Conservation (phyloP, 2,113 vertebrate genomes). For the Silurus glanis region DNA sequence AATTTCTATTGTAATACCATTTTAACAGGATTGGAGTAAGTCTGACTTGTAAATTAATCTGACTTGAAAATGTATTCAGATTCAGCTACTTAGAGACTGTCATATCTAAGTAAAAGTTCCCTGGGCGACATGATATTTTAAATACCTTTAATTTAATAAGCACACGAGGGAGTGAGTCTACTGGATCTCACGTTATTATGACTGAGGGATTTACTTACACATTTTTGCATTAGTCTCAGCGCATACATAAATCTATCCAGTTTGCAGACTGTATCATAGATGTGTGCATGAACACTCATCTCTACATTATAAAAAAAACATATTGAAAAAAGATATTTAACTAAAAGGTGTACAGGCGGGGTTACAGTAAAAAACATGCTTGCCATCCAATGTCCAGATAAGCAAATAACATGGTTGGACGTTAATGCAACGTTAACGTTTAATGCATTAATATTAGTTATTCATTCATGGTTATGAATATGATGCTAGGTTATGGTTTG, state of each 20-base stretch:
- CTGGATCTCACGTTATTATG: conserved; percentile 33
- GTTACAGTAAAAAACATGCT: neutral
- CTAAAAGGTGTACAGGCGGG: neutral
- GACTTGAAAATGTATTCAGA: neutral
- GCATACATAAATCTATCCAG: conserved; percentile 66
- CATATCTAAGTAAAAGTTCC: neutral
- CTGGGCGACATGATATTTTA: neutral
- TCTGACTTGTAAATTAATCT: neutral
- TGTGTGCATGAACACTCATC: neutral
- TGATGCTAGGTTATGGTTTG: neutral
- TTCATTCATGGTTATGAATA: neutral
- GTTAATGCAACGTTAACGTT: neutral
- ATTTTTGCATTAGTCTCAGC: conserved; percentile 55
- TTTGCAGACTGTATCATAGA: conserved; percentile 13
- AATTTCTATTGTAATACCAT: neutral
- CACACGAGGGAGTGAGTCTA: conserved; percentile 31
- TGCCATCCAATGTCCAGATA: neutral
- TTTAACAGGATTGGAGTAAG: neutral
- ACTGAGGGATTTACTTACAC: conserved; percentile 27
- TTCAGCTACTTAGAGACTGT: neutral
- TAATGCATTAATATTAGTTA: neutral
- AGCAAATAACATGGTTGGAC: neutral
- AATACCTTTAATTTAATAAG: conserved; percentile 29
- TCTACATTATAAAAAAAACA: neutral
- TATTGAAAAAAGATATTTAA: neutral